Conservation (phyloP, 2,113 vertebrate species). For the Stercorarius parasiticus region DNA sequence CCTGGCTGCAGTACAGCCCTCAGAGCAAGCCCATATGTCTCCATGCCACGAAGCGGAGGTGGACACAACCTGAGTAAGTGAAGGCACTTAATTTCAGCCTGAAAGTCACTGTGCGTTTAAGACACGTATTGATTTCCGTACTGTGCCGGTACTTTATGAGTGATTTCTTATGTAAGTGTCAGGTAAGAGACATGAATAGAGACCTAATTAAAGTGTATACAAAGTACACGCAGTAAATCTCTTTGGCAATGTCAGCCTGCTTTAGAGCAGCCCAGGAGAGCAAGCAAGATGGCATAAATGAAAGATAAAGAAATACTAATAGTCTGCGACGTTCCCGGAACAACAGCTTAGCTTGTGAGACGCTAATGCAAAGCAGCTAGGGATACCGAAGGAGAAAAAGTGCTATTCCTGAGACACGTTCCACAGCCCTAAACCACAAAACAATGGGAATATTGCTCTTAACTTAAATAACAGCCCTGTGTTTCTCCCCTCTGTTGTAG, state of each 20-base stretch:
- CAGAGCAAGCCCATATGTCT: background rate
- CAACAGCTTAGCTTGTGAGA: background rate
- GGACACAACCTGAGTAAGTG: background rate
- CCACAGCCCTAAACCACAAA: background rate
- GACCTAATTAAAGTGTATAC: constrained; percentile 60
- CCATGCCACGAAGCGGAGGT: background rate
- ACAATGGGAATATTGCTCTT: background rate
- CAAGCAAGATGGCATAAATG: constrained; percentile 41
- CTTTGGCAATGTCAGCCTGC: constrained; percentile 48
- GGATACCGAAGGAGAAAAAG: background rate
- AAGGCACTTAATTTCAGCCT: constrained; percentile 46
- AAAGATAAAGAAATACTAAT: constrained; percentile 44
- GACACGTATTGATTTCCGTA: constrained; percentile 7
- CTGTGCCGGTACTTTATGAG: constrained; percentile 51
- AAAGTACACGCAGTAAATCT: constrained; percentile 46
- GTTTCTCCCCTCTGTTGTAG: background rate
- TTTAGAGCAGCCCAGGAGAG: constrained; percentile 36
- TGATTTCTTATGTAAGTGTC: constrained; percentile 65
- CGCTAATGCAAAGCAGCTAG: background rate
- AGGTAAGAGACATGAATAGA: constrained; percentile 54
- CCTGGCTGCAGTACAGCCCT: background rate
- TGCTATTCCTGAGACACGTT: background rate
- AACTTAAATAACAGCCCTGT: background rate
- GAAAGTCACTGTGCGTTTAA: constrained; percentile 3
- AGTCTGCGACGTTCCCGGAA: background rate